Evolutionary conservation across 2,888 invertebrate genomes (phyloP).

Genomic region (Cataglyphis altisquamis): DNA sequence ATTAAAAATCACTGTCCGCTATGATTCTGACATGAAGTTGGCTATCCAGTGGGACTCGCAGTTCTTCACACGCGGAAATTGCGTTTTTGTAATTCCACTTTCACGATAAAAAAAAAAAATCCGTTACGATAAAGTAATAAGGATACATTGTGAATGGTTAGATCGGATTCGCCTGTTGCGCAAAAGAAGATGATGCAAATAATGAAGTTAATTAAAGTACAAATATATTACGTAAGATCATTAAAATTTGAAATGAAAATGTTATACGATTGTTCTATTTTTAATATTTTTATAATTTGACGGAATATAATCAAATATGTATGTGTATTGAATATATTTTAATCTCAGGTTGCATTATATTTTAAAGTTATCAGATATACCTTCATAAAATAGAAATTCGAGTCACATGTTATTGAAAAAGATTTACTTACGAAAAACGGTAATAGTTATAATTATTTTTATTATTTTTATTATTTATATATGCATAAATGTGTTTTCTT

Average conservation of each 20-base stretch:
- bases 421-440: neutral
- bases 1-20: conserved; percentile 74
- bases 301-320: neutral
- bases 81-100: conserved; percentile 14
- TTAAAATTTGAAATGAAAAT: conserved; percentile 24
- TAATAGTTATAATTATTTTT: neutral
- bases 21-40: conserved; percentile 54
- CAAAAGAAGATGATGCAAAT: neutral
- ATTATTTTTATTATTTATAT: neutral
- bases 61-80: conserved; percentile 20
- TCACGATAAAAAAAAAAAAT: conserved; percentile 19
- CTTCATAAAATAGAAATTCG: neutral
- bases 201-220: conserved; percentile 26
- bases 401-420: neutral
- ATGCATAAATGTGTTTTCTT: neutral
- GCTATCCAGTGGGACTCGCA: conserved; percentile 39
- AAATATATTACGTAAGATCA: neutral
- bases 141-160: neutral
- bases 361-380: neutral
- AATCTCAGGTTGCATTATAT: neutral
- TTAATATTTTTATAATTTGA: neutral
- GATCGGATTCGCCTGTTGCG: conserved; percentile 34
- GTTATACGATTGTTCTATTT: neutral
- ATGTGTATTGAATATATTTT: neutral
- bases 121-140: neutral